Evolutionary conservation across 2,888 invertebrate species (phyloP), one percentile per base, ranked within the genome.

Genomic region (Mesoligia furuncula): DNA sequence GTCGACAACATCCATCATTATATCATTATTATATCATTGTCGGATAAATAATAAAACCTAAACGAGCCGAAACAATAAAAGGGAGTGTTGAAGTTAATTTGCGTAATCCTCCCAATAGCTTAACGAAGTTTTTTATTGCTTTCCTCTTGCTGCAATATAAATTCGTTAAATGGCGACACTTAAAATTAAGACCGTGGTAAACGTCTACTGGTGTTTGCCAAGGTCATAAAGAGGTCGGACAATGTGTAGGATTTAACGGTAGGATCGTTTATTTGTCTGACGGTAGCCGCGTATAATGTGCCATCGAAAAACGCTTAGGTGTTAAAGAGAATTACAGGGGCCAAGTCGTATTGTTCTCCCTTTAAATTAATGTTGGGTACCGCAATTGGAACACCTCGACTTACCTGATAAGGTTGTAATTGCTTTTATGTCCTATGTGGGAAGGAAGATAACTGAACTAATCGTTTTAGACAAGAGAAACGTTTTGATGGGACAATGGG

Each of bases 231-330:
- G 85, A 86, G 88, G 75, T 81, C 79, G 81, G 86, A 87, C 86
- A 89, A 87, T 87, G 88, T 87, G 89, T 85, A 84, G 75, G 84
- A 89, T 90, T 90, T 88, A 88, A 88, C 70, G 86, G 80, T 42
- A 77, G 81, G 74, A 77, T 77, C 89, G 85, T 90, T 90, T 91
- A 91, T 92, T 91, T 91, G 91, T 90, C 86, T 88, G 82, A 78
- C 83, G 90, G 88, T 90, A 82, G 85, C 84, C 85, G 77, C 75
- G 86, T 89, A 80, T 90, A 92, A 92, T 90, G 90, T 87, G 86
- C 90, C 90, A 91, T 91, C 89, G 90, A 92, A 92, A 92, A 92
- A 91, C 91, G 91, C 90, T 92, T 92, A 91, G 89, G 90, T 91
- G 92, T 91, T 90, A 90, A 84, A 77, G 77, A 88, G 91, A 89